These are phyloP conservation scores for Ramphastos sulfuratus DNA, from an alignment of 2,113 vertebrate species.

Conservation along the genomic window DNA sequence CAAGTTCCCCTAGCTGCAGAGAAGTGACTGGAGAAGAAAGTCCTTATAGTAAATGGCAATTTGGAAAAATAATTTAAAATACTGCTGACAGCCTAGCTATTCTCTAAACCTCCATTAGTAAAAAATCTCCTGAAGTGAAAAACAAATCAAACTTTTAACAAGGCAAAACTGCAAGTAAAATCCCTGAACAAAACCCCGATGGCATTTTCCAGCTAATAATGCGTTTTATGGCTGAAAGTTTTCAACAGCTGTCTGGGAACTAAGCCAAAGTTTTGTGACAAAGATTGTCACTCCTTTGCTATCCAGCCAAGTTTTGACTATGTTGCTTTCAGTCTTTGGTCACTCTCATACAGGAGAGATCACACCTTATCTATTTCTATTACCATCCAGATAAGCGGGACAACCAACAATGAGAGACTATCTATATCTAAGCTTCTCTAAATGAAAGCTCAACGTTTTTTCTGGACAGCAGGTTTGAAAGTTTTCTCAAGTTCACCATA, in stretches of 20 bases:
- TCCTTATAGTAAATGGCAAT: background rate
- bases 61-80: background rate
- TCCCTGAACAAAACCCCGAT: background rate
- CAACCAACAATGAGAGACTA: background rate
- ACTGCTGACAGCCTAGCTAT: background rate
- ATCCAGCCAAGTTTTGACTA: background rate
- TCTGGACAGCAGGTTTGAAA: background rate
- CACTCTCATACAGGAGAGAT: background rate
- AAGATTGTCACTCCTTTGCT: background rate
- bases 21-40: background rate
- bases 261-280: constrained; percentile 9
- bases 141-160: constrained; percentile 34
- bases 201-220: constrained; percentile 13
- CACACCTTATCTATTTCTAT: background rate
- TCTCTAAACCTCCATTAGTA: background rate
- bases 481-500: background rate
- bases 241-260: background rate
- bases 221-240: background rate
- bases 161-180: background rate
- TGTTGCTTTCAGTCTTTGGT: background rate
- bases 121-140: background rate
- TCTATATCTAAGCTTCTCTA: background rate
- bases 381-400: background rate
- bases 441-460: background rate
- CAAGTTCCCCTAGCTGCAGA: background rate